phyloP scores from a whole-genome alignment of 2,797 vertebrate genomes.

The Cephalopachus bancanus region DNA sequence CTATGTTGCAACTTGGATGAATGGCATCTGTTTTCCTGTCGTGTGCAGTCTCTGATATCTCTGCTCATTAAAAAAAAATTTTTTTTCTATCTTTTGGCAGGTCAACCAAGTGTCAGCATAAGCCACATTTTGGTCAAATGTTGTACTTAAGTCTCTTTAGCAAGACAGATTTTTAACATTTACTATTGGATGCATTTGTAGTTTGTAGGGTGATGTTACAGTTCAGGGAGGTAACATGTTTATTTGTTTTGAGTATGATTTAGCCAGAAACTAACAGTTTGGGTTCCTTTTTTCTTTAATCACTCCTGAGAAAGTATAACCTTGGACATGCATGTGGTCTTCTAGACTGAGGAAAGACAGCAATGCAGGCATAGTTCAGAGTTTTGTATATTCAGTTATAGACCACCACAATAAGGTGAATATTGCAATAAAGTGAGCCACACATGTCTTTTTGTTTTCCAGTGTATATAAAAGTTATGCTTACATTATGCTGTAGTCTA shows the following conservation, averaged over 20 bases:
- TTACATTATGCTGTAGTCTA: neutral
- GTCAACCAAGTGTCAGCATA: neutral
- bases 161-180: neutral
- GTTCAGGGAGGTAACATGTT: neutral
- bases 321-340: neutral
- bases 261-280: neutral
- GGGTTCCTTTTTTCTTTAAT: neutral
- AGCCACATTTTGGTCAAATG: neutral
- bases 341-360: neutral
- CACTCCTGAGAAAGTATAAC: neutral
- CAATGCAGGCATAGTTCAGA: neutral
- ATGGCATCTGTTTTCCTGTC: neutral
- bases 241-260: neutral
- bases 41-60: neutral
- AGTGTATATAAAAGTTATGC: neutral
- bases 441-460: neutral
- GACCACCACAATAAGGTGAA: neutral
- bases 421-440: neutral
- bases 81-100: neutral
- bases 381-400: neutral
- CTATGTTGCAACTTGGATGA: neutral
- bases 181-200: neutral
- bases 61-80: neutral
- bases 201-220: neutral
- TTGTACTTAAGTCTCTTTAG: neutral